Base-by-base conservation (phyloP, 2,888 invertebrate species). In the Isoperla grammatica region DNA sequence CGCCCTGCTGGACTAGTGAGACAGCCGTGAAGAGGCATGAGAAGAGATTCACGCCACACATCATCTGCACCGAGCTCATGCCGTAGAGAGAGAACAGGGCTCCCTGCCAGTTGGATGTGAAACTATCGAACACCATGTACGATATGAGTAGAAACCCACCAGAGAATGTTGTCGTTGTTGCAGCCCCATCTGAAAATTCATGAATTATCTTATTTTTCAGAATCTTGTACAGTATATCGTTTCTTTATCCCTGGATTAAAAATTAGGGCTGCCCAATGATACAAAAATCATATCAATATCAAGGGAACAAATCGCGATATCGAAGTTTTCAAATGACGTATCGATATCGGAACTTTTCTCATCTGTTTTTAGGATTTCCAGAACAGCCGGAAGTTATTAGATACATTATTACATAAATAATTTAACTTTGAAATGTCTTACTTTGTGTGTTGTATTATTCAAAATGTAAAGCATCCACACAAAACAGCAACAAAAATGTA, bases 71-170 rank as follows among this genome's bases (percentile, higher is more conserved):
- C 5, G 90, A 85, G 29, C 86, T 84, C 80, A 90, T 86, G 65
- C 82, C 80, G 74, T 94, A 89, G 57, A 83, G 81, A 60, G 82
- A 78, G 76, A 96, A 97, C 61, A 99, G 80, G 61, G 86, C 87
- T 65, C 90, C 90, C 79, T 99, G 98, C 97, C 98, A 99, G 74
- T 96, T 96, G 62, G 95, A 88, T 12, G 99, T 99, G 78, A 99
- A 99, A 73, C 95, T 92, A 77, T 99, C 99, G 76, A 95, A 91
- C 57, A 85, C 75, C 84, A 99, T 88, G 78, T 99, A 99, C 67
- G 91, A 86, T 63, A 84, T 81, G 66, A 99, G 82, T 65, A 99
- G 82, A 63, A 92, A 76, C 54, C 90, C 75, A 15, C 98, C 98
- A 1, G 95, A 90, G 66, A 87, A 72, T 17, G 92, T 90, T 12